A percentile compares a stretch with the other conserved stretches of the same genome.
Conservation (phyloP, 2,888 invertebrate genomes). For the Amphipoea oculea region DNA sequence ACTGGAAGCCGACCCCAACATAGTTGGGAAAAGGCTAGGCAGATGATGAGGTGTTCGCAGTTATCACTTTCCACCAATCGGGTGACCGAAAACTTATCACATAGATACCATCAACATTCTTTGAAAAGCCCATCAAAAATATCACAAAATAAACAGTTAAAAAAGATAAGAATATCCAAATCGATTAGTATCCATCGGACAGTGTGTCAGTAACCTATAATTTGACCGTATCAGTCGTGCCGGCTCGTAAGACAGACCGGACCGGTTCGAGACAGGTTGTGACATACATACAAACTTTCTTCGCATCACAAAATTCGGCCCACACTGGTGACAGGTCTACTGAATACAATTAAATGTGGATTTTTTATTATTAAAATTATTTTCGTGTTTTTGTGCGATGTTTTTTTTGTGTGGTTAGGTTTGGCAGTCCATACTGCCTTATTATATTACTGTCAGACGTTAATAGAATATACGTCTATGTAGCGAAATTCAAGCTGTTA, state of each 20-base stretch:
- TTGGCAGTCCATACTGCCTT: background rate
- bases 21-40: no score
- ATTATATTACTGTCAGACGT: background rate
- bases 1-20: no score
- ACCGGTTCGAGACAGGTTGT: slow-evolving; percentile 85
- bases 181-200: slow-evolving; percentile 50
- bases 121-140: slow-evolving; percentile 14
- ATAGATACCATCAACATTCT: slow-evolving; percentile 23
- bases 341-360: slow-evolving; percentile 33
- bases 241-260: slow-evolving; percentile 50
- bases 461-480: background rate
- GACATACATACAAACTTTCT: slow-evolving; percentile 86
- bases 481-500: background rate
- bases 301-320: slow-evolving; percentile 77
- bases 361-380: slow-evolving; percentile 14
- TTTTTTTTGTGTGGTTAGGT: background rate
- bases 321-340: slow-evolving; percentile 71
- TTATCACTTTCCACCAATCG: slow-evolving; percentile 4
- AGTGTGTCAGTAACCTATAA: slow-evolving; percentile 71
- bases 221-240: slow-evolving; percentile 71
- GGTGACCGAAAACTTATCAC: slow-evolving; percentile 9
- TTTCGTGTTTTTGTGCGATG: background rate
- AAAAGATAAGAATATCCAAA: slow-evolving; percentile 43
- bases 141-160: slow-evolving; percentile 40
- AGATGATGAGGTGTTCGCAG: no score